Evolutionary conservation across 2,797 vertebrate genomes (phyloP).

Genomic region (Huso huso): DNA sequence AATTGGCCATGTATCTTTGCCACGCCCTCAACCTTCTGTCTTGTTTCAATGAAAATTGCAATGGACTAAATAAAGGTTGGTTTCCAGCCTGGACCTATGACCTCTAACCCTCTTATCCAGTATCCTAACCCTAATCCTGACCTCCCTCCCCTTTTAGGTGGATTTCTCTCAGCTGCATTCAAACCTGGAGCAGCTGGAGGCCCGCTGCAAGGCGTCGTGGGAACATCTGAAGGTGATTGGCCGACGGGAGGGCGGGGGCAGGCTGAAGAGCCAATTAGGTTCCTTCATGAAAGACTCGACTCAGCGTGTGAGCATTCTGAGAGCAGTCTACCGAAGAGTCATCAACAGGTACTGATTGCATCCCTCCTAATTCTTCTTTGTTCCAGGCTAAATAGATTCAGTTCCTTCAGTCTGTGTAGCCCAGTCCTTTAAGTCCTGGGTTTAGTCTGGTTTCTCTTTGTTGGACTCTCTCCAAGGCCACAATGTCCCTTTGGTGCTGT

Average conservation of each 20-base stretch:
- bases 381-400: not conserved
- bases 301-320: constrained; percentile 48
- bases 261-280: constrained; percentile 28
- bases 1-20: not conserved
- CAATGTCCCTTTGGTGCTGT: too few relatives aligned
- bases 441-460: too few relatives aligned
- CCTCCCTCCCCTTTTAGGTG: constrained; percentile 35
- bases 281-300: constrained; percentile 51
- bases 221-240: constrained; percentile 59
- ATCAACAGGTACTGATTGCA: constrained; percentile 52
- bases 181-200: constrained; percentile 49
- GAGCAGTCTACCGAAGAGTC: constrained; percentile 58
- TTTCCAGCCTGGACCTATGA: not conserved
- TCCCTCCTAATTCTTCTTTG: not conserved
- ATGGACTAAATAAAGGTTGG: not conserved
- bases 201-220: constrained; percentile 57
- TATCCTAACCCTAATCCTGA: not conserved
- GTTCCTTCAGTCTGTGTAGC: too few relatives aligned
- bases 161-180: constrained; percentile 55
- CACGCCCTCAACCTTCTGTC: not conserved
- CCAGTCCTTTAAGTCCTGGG: too few relatives aligned
- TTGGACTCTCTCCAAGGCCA: too few relatives aligned
- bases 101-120: not conserved
- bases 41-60: not conserved
- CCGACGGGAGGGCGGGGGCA: constrained; percentile 28